Base-by-base conservation (phyloP, 2,888 invertebrate genomes). In the Agonum fuliginosum region DNA sequence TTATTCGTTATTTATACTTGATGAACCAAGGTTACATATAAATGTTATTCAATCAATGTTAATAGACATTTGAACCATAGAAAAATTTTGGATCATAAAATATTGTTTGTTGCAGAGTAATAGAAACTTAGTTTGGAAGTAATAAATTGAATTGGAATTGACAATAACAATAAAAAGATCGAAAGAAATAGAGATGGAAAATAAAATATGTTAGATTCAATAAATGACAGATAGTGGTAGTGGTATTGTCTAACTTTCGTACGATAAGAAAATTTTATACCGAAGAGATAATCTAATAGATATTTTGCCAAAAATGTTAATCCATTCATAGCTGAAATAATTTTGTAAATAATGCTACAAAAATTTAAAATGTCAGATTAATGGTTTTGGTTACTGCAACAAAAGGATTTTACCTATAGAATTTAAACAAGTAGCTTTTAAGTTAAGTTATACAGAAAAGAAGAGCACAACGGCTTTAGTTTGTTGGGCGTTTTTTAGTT, bases 1-100 rank as follows among this genome's bases (percentile, higher is more conserved):
- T 65, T 22, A 67, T 67, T 37, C 20, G 37, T 67, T 67, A 67
- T 67, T 41, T 37, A 41, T 67, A 19, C 41, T 67, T 37, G 67
- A 37, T 22, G 37, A 41, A 67, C 17, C 67, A 67, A 67, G 41
- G 34, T 37, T 37, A 67, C 37, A n/a, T 41, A 34, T 22, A 67
- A 67, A 41, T 37, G 41, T n/a, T 37, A 2, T 12, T 65, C 30
- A 65, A 67, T 67, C 37, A 67, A 37, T 67, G 41, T 37, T 67
- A 67, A 34, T 22, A 41, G 22, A 37, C 41, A 19, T 37, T 12
- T 67, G 67, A 37, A 41, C 34, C 24, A 67, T 17, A 22, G 67
- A n/a, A 37, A 37, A n/a, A n/a, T n/a, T n/a, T n/a, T n/a, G 41
- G 24, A 67, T 37, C 37, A 67, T 41, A 34, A 22, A 67, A 22